Base-by-base conservation (phyloP, 1,140 invertebrate genomes). In the Drepana arcuata region DNA sequence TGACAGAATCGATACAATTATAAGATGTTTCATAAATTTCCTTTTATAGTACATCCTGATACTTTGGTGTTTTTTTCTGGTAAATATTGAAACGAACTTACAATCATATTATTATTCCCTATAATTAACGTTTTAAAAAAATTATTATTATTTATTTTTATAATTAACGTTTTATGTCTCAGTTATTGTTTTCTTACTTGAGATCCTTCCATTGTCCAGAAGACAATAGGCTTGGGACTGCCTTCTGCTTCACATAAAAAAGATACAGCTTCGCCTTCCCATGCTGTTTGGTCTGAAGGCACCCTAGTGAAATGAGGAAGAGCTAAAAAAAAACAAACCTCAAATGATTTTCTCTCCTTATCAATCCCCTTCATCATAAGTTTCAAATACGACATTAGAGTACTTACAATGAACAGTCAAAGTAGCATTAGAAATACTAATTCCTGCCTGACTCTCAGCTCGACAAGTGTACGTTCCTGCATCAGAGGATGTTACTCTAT, bases 161-260 rank as follows among this genome's bases (percentile, higher is more conserved):
- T n/a, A n/a, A n/a, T n/a, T n/a, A n/a, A n/a, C n/a, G n/a, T n/a
- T n/a, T n/a, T n/a, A n/a, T n/a, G n/a, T n/a, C n/a, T n/a, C n/a
- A n/a, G n/a, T n/a, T n/a, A n/a, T n/a, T n/a, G n/a, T 23, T 18
- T 2, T 13, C 25, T 41, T 54, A 84, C 83, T 48, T 84, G 81
- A 37, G 77, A 79, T 12, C 81, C 92, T 67, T 95, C 92, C 59
- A 95, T 90, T 29, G 92, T 88, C 96, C 96, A 97, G 28, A 95
- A 88, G 7, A 97, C 90, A 49, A 93, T 90, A 0, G 95, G 94
- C 14, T 87, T 85, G n/a, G 95, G 95, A 75, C 96, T 94, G 7
- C 96, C 96, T 33, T 92, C 92, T 0, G 95, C 95, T 33, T 90
- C 88, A 68, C 96, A 99, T 28, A 93, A 91, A 66, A 99, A 95